Conservation (phyloP, 2,888 invertebrate species). For the Tortrix viridana region DNA sequence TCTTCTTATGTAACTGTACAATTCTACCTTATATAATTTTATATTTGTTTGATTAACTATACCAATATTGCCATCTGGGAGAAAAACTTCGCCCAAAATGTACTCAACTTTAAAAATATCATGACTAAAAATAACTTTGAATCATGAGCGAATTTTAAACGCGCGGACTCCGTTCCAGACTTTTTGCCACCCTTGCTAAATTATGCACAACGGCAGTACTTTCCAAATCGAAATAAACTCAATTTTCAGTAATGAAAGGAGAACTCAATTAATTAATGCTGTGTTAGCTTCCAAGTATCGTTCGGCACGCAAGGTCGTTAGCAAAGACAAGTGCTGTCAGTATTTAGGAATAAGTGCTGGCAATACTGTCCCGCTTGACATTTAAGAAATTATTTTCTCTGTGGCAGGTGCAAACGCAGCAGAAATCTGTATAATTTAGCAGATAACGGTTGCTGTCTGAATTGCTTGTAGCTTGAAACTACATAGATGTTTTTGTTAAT, state of each 20-base stretch:
- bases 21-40: no score
- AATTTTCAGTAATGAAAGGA: constrained; percentile 51
- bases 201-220: constrained; percentile 9
- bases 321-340: constrained; percentile 40
- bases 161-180: background rate
- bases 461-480: no score
- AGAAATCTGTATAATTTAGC: background rate
- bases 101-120: background rate
- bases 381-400: constrained; percentile 3
- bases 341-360: constrained; percentile 11
- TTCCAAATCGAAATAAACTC: constrained; percentile 62
- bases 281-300: constrained; percentile 61
- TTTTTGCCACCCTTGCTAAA: constrained; percentile 6
- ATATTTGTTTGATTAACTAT: no score
- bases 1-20: no score
- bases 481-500: no score
- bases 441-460: no score
- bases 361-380: background rate
- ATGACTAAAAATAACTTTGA: background rate
- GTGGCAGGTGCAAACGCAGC: constrained; percentile 6
- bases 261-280: constrained; percentile 71
- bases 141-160: background rate
- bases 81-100: no score
- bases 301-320: constrained; percentile 59
- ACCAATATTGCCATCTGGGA: no score